Evolutionary conservation across 2,797 vertebrate genomes (phyloP).

Genomic region (Enteromius treurensis): DNA sequence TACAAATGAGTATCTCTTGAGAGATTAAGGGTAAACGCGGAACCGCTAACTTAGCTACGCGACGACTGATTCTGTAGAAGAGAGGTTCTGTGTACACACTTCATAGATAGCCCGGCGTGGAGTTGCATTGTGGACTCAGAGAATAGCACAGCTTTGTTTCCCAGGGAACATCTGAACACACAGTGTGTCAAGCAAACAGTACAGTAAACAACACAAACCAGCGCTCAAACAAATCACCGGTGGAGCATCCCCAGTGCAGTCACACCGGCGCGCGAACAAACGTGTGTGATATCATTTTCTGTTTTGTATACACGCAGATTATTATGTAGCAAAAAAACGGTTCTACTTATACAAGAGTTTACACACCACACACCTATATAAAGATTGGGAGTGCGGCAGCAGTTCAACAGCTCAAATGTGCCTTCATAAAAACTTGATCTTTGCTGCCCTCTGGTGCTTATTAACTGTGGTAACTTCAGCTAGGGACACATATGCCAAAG

Average conservation of each 20-base stretch:
- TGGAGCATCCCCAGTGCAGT: constrained; percentile 11
- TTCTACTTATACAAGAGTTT: background rate
- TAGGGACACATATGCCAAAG: background rate
- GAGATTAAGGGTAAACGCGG: constrained; percentile 63
- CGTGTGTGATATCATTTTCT: background rate
- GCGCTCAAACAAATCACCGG: background rate
- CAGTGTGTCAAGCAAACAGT: constrained; percentile 46
- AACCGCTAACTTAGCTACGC: constrained; percentile 40
- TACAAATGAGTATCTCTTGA: constrained; percentile 66
- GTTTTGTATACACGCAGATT: background rate
- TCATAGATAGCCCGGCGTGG: constrained; percentile 27
- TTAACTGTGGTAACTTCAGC: background rate
- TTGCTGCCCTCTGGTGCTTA: constrained; percentile 37
- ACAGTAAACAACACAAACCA: constrained; percentile 34
- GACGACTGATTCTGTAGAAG: constrained; percentile 64
- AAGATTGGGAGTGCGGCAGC: no score
- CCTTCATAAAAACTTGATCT: background rate
- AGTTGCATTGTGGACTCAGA: constrained; percentile 43
- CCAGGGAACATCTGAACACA: constrained; percentile 38
- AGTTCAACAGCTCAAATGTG: background rate
- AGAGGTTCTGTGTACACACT: constrained; percentile 43
- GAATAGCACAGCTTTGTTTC: constrained; percentile 21
- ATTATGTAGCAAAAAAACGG: background rate
- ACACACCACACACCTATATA: background rate
- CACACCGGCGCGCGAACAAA: constrained; percentile 54